Conservation (phyloP, 2,888 invertebrate genomes). For the Notodonta dromedarius region DNA sequence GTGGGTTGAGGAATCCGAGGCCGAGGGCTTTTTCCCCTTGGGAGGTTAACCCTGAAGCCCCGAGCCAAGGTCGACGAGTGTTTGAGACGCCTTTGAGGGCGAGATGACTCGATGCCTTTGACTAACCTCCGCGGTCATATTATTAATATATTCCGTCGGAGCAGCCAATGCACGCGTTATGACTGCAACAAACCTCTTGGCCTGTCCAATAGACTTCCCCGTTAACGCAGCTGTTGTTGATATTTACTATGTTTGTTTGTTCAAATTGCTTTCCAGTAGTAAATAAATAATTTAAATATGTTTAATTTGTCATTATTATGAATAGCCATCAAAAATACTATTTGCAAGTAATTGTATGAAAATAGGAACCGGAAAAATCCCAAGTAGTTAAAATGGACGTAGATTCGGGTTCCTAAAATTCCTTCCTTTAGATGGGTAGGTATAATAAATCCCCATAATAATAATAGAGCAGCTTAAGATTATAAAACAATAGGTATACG, state of each 20-base stretch:
- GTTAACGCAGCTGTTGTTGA: slow-evolving; percentile 18
- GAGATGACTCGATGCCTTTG: slow-evolving; percentile 73
- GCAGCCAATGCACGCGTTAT: slow-evolving; percentile 68
- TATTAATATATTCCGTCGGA: slow-evolving; percentile 52
- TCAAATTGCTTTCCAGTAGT: background rate
- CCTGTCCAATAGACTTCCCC: slow-evolving; percentile 28
- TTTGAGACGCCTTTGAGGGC: slow-evolving; percentile 66
- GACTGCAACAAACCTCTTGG: slow-evolving; percentile 45
- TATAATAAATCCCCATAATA: no score
- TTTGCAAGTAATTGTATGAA: background rate
- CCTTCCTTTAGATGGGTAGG: background rate
- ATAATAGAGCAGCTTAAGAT: background rate
- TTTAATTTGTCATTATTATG: background rate
- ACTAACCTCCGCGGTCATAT: slow-evolving; percentile 64
- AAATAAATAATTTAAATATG: background rate
- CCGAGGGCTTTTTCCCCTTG: slow-evolving; percentile 63
- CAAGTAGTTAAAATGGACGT: background rate
- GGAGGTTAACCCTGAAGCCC: slow-evolving; percentile 69
- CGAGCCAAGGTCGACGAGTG: slow-evolving; percentile 69
- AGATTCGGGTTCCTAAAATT: background rate
- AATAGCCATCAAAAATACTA: background rate
- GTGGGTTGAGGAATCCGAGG: slow-evolving; percentile 61
- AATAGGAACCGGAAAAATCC: background rate
- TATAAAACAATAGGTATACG: background rate
- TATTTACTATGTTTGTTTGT: slow-evolving; percentile 1